A percentile compares a stretch with the other conserved stretches of the same genome.
Conservation (phyloP, 2,113 vertebrate species). For the Dasyornis broadbenti region DNA sequence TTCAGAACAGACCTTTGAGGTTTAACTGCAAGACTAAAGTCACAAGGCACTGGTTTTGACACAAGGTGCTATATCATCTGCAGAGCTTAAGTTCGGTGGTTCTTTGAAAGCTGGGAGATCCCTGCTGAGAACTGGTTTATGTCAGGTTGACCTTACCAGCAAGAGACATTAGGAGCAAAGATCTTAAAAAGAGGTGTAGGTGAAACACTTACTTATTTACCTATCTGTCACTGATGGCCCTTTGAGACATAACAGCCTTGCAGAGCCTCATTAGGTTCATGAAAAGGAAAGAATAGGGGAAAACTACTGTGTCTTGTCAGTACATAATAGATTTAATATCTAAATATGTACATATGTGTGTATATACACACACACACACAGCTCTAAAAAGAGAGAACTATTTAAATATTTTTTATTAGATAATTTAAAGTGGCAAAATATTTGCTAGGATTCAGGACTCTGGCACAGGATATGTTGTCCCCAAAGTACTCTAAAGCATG, state of each 20-base stretch:
- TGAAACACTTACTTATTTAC: constrained; percentile 16
- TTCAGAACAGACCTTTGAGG: neutral
- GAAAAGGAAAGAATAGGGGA: neutral
- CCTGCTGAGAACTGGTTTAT: constrained; percentile 41
- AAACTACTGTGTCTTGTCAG: neutral
- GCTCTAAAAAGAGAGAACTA: neutral
- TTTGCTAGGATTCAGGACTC: neutral
- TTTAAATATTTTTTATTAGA: neutral
- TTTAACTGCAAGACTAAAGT: neutral
- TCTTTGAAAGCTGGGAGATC: constrained; percentile 13
- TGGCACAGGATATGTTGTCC: neutral
- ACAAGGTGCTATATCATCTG: constrained; percentile 25
- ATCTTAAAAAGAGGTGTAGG: neutral
- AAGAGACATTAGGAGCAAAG: neutral
- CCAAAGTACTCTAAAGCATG: neutral
- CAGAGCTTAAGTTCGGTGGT: neutral
- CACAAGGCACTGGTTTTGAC: constrained; percentile 1
- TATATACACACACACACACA: neutral
- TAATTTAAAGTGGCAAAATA: neutral
- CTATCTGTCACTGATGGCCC: neutral
- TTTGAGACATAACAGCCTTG: neutral
- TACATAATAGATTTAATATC: neutral
- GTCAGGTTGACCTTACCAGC: constrained; percentile 19
- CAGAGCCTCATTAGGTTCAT: neutral
- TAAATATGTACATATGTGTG: neutral